Conservation (phyloP, 2,113 vertebrate species). For the Mandrillus leucophaeus region DNA sequence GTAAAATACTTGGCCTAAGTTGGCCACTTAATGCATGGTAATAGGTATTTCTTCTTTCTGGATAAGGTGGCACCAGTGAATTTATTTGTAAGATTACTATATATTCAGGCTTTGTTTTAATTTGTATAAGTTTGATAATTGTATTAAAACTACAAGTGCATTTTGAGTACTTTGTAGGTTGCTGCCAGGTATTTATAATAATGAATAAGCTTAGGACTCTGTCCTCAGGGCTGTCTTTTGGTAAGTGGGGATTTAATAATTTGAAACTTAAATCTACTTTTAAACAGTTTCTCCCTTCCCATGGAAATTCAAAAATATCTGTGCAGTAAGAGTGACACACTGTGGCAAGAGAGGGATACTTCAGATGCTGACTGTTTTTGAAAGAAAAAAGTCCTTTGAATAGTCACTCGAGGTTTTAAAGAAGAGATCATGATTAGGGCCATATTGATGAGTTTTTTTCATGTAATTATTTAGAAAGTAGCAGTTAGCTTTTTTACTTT, state of each 20-base stretch:
- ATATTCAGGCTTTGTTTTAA: not conserved
- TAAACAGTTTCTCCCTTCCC: not conserved
- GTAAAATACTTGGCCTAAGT: not conserved
- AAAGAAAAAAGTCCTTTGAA: not conserved
- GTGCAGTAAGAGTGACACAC: conserved; percentile 68
- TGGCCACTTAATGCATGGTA: not conserved
- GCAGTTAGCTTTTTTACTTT: not conserved
- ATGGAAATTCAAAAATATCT: not conserved
- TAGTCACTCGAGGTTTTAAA: not conserved
- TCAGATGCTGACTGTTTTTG: not conserved
- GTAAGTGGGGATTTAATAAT: not conserved
- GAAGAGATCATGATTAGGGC: not conserved
- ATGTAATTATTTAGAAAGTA: not conserved
- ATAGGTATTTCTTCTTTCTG: not conserved
- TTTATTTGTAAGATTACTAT: conserved; percentile 12
- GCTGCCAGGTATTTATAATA: not conserved
- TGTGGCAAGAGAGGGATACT: conserved; percentile 68
- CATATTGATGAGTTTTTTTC: not conserved
- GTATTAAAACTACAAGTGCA: not conserved
- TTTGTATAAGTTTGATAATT: conserved; percentile 1
- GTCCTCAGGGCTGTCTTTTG: not conserved
- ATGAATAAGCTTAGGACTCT: not conserved
- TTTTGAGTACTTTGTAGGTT: not conserved
- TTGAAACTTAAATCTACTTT: not conserved
- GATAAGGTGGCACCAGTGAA: not conserved